Evolutionary conservation across 1,140 invertebrate genomes (phyloP), one percentile per base, ranked within the genome.

Genomic region (Magallana gigas): DNA sequence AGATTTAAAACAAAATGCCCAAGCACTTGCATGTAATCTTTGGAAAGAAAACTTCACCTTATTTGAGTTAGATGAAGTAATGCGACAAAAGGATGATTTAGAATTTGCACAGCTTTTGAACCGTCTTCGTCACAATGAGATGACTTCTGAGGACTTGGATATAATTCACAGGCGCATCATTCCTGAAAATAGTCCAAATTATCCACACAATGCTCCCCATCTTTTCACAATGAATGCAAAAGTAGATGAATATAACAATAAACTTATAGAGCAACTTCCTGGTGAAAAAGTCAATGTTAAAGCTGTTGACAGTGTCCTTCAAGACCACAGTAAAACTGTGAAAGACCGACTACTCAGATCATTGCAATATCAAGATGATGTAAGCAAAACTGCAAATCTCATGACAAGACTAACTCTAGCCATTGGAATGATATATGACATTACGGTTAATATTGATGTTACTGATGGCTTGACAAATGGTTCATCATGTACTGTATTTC

Each of bases 31-130:
- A 64, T 36, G 58, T n/a, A 58, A 84, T 18, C n/a, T 59, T 59
- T 59, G 83, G 83, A 48, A 80, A 80, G 76, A 80, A 18, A 12
- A 18, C 16, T 80, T 80, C 29, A 16, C 16, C 14, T 18, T 80
- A 29, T 36, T 18, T 88, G 88, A 91, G 60, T 58, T 91, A 12
- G 90, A 62, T 80, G 85, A 87, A 57, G 88, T 91, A 9, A 91
- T 91, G 90, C 60, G 90, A 83, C 90, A 90, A 83, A 87, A 62
- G 71, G 85, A 90, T 86, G 88, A 89, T 64, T 87, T 81, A 57
- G 29, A 64, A 4, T 91, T 90, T 91, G 88, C 90, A 56, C 62
- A 91, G 68, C 62, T 88, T n/a, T 56, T 90, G 1, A 90, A 91
- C 68, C 84, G 68, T 62, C 48, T 90, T 58, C 57, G 83, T 48